Base-by-base conservation (phyloP, 2,113 vertebrate genomes). In the Melospiza melodia region DNA sequence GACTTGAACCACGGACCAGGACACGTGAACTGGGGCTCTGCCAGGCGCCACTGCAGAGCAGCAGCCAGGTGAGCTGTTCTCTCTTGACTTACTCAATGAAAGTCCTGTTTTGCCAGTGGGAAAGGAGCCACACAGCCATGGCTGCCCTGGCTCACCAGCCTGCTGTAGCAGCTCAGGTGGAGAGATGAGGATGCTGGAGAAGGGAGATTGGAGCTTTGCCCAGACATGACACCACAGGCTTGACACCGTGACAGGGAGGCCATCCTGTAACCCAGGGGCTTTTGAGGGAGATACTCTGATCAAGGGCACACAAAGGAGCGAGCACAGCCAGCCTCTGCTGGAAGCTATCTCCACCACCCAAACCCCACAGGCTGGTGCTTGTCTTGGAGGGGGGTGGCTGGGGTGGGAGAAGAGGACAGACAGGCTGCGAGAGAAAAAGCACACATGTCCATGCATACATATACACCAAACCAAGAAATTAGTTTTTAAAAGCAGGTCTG, bases 221-320 rank as follows among this genome's bases (percentile, higher is more conserved):
- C 46, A 52, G 46, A 35, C 27, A 49, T 30, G 31, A 55, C 67
- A 61, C 23, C 2, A 3, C 8, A 3, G 65, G 37, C 7, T 7
- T 19, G 30, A 10, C 19, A 48, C 12, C 1, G 1, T 2, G 7
- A 41, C 39, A 89, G 16, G 31, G 20, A 87, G 48, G 23, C 44
- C 22, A 43, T 2, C 0, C 0, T 5, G 57, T 22, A 59, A 39
- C n/a, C 48, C 41, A 30, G 8, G 37, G 37, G 9, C n/a, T 76
- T 62, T n/a, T 15, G 3, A 31, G 39, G 33, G 15, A 68, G 58
- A 3, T 20, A 37, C 37, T 76, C 31, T 37, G 18, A 55, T 13
- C 20, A 63, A 58, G 33, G 28, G 12, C 11, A 62, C 54, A 46
- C 28, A 63, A 54, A 65, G 13, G 58, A 67, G 31, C 1, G 28